Evolutionary conservation across 2,113 vertebrate genomes (phyloP).

Genomic region (Tyrannus savana): DNA sequence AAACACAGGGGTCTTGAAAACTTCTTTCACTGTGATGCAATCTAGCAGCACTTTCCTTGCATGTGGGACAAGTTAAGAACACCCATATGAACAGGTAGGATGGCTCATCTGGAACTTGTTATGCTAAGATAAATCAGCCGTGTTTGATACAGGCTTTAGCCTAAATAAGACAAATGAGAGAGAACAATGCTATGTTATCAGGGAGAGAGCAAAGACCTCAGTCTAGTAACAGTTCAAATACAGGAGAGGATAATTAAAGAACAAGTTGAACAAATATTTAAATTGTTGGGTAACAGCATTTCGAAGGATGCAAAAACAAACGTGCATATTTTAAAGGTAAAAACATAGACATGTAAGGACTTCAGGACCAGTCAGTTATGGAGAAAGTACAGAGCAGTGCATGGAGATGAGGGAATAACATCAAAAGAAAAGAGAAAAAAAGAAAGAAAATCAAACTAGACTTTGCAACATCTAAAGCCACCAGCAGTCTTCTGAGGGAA

Average conservation of each 20-base stretch:
- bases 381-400: background rate
- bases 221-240: background rate
- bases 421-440: background rate
- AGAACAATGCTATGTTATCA: background rate
- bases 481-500: background rate
- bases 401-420: background rate
- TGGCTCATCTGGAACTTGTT: background rate
- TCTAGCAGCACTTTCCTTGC: background rate
- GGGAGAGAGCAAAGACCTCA: background rate
- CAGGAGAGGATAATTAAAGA: background rate
- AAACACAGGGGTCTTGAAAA: background rate
- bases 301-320: background rate
- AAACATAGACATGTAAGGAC: background rate
- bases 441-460: background rate
- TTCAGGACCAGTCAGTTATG: background rate
- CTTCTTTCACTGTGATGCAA: background rate
- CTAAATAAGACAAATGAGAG: background rate
- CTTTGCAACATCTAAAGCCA: background rate
- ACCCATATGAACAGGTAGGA: rapidly evolving
- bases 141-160: background rate
- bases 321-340: background rate
- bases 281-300: background rate
- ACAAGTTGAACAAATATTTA: background rate
- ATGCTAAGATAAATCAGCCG: rapidly evolving
- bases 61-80: background rate